phyloP scores from a whole-genome alignment of 2,113 vertebrate genomes.

The Rhinopomastus cyanomelas region DNA sequence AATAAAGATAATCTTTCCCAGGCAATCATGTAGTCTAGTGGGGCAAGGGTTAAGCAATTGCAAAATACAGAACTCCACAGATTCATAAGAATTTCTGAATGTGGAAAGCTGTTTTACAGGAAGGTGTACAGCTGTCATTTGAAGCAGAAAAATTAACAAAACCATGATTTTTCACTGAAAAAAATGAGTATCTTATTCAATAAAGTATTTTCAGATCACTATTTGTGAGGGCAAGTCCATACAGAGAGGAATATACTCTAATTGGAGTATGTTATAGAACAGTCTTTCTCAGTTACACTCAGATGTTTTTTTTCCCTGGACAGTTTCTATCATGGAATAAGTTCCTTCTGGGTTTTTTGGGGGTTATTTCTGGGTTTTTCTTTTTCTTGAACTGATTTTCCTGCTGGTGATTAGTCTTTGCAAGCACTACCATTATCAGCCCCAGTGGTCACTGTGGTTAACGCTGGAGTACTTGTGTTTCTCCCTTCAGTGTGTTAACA shows the following conservation, averaged over 20 bases:
- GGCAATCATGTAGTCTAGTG: neutral
- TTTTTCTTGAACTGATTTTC: neutral
- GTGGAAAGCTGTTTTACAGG: neutral
- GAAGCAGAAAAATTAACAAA: slow-evolving; percentile 2
- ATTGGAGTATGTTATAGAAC: neutral
- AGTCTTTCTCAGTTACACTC: neutral
- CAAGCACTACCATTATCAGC: neutral
- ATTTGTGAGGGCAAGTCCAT: neutral
- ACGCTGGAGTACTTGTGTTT: accelerated
- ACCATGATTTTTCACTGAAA: neutral
- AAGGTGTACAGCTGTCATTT: neutral
- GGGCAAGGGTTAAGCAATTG: neutral
- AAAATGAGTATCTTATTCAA: slow-evolving; percentile 20
- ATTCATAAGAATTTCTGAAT: neutral
- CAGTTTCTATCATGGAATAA: neutral
- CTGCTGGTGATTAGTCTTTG: slow-evolving; percentile 1
- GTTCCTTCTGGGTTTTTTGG: neutral
- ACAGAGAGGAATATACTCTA: neutral
- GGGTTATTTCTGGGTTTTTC: neutral
- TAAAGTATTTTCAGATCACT: slow-evolving; percentile 18
- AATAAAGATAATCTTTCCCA: slow-evolving; percentile 1
- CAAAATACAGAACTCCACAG: neutral
- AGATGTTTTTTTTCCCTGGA: neutral
- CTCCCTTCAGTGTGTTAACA: neutral
- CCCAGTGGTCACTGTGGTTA: neutral